Evolutionary conservation across 2,888 invertebrate species (phyloP).

Genomic region (Rambutsinella grinnellia): DNA sequence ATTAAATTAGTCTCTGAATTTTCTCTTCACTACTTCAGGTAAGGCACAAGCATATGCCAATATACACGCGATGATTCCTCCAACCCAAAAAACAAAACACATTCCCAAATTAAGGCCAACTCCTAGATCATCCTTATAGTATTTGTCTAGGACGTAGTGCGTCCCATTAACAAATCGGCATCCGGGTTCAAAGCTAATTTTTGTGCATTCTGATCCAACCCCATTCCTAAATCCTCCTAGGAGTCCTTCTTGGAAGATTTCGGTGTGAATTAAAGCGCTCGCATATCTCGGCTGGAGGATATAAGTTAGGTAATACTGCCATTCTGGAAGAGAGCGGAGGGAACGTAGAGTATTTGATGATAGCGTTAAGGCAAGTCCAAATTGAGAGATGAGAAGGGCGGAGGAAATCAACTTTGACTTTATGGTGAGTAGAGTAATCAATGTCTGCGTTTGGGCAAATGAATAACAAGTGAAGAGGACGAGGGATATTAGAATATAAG

Average conservation of each 20-base stretch:
- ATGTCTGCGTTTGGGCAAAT: constrained; percentile 87
- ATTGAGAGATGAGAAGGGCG: constrained; percentile 73
- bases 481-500: constrained; percentile 36
- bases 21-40: constrained; percentile 86
- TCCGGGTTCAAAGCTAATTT: constrained; percentile 66
- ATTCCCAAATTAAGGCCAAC: constrained; percentile 85
- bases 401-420: constrained; percentile 84
- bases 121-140: constrained; percentile 75
- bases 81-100: constrained; percentile 85
- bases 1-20: constrained; percentile 90
- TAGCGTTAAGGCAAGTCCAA: constrained; percentile 45
- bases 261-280: constrained; percentile 80
- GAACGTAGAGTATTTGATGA: constrained; percentile 73
- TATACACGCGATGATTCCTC: constrained; percentile 85
- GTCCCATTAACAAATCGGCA: constrained; percentile 81
- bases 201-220: constrained; percentile 37
- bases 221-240: constrained; percentile 16
- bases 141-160: constrained; percentile 80
- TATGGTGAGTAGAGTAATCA: constrained; percentile 84
- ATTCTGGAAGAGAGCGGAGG: constrained; percentile 83
- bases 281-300: constrained; percentile 85
- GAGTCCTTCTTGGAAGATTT: constrained; percentile 69
- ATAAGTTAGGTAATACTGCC: constrained; percentile 85
- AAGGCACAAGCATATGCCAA: constrained; percentile 87
- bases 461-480: constrained; percentile 81